These are phyloP conservation scores for Urophycis tenuis DNA, from an alignment of 2,797 vertebrate genomes.

Conservation along the genomic window DNA sequence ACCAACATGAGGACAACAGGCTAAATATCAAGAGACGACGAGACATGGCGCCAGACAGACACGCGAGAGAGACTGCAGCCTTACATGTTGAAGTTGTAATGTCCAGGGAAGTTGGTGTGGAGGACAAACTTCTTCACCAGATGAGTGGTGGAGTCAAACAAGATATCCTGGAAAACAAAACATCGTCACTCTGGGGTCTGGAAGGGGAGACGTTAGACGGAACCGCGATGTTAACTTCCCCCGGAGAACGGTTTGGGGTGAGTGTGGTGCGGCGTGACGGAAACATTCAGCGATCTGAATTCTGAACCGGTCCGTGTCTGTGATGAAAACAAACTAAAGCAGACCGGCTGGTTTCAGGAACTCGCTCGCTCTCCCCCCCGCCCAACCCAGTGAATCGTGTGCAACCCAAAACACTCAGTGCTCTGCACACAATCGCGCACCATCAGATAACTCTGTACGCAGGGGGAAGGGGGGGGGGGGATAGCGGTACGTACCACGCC, in stretches of 20 bases:
- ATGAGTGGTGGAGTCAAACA: slow-evolving; percentile 95
- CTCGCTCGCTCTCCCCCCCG: too few species aligned
- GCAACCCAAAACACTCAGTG: not conserved
- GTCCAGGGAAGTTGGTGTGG: slow-evolving; percentile 96
- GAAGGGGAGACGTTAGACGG: not conserved
- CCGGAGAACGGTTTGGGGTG: not conserved
- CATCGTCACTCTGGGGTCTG: not conserved
- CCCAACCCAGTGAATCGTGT: too few species aligned
- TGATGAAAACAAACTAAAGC: too few species aligned
- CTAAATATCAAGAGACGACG: not conserved
- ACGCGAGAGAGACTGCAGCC: slow-evolving; percentile 40
- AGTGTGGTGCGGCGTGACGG: too few species aligned
- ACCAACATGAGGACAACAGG: not conserved
- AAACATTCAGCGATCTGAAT: too few species aligned
- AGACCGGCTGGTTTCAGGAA: too few species aligned
- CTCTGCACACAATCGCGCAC: not conserved
- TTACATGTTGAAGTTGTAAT: slow-evolving; percentile 99
- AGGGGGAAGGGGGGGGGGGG: too few species aligned
- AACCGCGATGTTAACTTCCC: not conserved
- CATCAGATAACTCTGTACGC: too few species aligned
- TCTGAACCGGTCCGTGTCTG: too few species aligned
- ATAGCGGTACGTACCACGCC: slow-evolving; percentile 83
- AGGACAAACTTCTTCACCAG: slow-evolving; percentile 98
- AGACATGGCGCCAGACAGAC: not conserved
- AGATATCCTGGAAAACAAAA: slow-evolving; percentile 80